Percentiles rank a stretch among this genome's conserved stretches.
Evolutionary conservation across 2,888 invertebrate genomes (phyloP).

Genomic region (Pherbina coryleti): DNA sequence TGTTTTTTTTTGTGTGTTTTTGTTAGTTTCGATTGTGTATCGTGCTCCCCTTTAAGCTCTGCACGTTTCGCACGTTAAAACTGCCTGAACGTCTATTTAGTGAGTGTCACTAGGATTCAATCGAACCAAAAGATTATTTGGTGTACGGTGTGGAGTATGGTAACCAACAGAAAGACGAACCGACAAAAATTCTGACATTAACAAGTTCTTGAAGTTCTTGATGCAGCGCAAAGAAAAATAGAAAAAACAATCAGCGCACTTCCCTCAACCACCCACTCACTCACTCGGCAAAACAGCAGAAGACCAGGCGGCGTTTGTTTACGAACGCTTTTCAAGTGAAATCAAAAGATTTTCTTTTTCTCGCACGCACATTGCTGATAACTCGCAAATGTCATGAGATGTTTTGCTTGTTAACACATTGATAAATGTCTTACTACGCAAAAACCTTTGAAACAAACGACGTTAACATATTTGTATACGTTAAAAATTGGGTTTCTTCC

Average conservation of each 20-base stretch:
- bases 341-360: not conserved
- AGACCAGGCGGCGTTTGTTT: constrained; percentile 14
- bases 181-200: constrained; percentile 12
- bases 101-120: constrained; percentile 32
- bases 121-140: not conserved
- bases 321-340: constrained; percentile 12
- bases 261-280: not conserved
- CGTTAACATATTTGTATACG: not conserved
- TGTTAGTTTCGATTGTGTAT: constrained; percentile 10
- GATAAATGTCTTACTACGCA: not conserved
- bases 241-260: not conserved
- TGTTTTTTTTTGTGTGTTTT: constrained; percentile 34
- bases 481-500: not conserved
- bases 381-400: constrained; percentile 6
- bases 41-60: constrained; percentile 24
- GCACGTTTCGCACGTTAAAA: constrained; percentile 14
- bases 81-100: constrained; percentile 40
- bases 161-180: not conserved
- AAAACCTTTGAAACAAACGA: not conserved
- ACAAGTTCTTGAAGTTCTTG: not conserved
- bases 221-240: not conserved
- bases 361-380: not conserved
- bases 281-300: not conserved
- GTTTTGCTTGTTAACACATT: not conserved
- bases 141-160: not conserved